phyloP scores from a whole-genome alignment of 1,140 invertebrate species.

The Heliconius congener region DNA sequence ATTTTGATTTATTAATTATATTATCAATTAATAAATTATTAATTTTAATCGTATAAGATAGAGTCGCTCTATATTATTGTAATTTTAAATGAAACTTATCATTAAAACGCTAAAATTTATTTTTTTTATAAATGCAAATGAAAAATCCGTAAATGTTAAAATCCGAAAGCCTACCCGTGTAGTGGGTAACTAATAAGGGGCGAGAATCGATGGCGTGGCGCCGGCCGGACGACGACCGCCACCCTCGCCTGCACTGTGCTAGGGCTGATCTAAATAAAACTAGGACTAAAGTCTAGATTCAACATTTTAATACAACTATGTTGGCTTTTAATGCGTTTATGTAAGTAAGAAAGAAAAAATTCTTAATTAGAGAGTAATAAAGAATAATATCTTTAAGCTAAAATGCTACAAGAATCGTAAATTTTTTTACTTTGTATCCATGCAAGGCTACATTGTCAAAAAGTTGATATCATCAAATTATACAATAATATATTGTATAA shows the following conservation, averaged over 20 bases:
- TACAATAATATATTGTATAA: no score
- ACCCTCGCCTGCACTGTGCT: slow-evolving; percentile 9
- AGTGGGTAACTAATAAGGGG: slow-evolving; percentile 33
- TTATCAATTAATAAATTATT: no score
- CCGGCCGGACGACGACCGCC: slow-evolving; percentile 45
- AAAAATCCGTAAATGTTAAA: not conserved
- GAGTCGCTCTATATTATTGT: not conserved
- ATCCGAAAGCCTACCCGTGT: slow-evolving; percentile 9
- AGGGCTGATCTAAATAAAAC: slow-evolving; percentile 11
- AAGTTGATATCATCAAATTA: no score
- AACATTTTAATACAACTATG: not conserved
- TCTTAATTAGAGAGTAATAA: no score
- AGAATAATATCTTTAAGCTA: no score
- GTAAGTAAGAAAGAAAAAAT: no score
- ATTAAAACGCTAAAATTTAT: not conserved
- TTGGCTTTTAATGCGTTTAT: no score
- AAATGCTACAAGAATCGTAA: no score
- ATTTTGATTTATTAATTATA: no score
- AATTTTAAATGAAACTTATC: not conserved
- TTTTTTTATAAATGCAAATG: not conserved
- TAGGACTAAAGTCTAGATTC: not conserved
- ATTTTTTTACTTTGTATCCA: no score
- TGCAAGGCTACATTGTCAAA: no score
- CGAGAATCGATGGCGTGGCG: slow-evolving; percentile 47
- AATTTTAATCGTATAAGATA: no score